A percentile compares a stretch with the other conserved stretches of the same genome.
phyloP scores from a whole-genome alignment of 2,113 vertebrate genomes.

The Alligator mississippiensis region DNA sequence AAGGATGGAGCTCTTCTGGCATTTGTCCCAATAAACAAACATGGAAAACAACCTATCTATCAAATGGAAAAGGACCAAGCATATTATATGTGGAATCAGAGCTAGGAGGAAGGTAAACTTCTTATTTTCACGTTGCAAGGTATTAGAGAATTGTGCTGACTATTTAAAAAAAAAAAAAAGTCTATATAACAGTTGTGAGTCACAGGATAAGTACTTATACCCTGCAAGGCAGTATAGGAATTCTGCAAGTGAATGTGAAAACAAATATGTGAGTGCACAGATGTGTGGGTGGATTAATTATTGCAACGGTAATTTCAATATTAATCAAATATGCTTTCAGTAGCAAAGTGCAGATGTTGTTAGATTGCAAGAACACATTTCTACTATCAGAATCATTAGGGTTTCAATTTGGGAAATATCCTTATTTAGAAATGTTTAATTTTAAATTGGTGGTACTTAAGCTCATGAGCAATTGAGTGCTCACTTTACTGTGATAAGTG shows the following conservation, averaged over 20 bases:
- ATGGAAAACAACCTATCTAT: not conserved
- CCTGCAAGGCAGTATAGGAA: not conserved
- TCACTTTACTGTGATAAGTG: not conserved
- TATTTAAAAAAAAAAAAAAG: not conserved
- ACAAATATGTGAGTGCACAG: not conserved
- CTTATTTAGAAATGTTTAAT: slow-evolving; percentile 21
- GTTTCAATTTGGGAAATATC: not conserved
- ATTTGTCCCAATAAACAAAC: not conserved
- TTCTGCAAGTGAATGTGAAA: not conserved
- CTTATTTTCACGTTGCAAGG: not conserved
- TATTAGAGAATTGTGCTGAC: not conserved
- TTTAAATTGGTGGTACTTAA: not conserved
- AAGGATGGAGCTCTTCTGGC: not conserved
- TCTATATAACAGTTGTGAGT: not conserved
- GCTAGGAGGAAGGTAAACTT: not conserved
- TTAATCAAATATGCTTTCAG: not conserved
- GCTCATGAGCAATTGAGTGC: not conserved
- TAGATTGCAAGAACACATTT: not conserved
- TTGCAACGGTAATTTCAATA: not conserved
- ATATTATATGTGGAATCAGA: not conserved
- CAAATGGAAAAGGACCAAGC: not conserved
- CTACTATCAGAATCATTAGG: not conserved
- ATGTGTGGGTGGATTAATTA: not conserved
- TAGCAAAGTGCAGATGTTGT: not conserved
- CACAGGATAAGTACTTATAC: not conserved